Percentiles rank a stretch among this genome's conserved stretches.
Conservation (phyloP, 1,140 invertebrate species). For the Leptinotarsa undecemlineata region DNA sequence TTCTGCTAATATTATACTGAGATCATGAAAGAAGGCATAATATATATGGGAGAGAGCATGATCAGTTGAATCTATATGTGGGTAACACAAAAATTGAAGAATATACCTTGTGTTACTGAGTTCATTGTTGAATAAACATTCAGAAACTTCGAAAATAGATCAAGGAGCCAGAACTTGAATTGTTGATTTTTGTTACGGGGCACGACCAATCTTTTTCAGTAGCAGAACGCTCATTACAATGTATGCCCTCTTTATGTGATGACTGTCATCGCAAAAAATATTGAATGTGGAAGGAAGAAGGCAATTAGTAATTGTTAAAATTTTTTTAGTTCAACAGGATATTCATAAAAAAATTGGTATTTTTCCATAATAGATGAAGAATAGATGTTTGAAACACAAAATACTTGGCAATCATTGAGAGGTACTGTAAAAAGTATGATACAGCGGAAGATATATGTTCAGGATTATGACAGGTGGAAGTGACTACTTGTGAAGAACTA, state of each 20-base stretch:
- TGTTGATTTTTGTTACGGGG: conserved; percentile 17
- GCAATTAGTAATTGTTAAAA: conserved; percentile 5
- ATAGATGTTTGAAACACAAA: conserved; percentile 22
- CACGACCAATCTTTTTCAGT: conserved; percentile 21
- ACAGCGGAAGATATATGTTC: not conserved
- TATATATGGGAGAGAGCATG: not conserved
- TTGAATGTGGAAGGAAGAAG: conserved; percentile 22
- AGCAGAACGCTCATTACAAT: conserved; percentile 17
- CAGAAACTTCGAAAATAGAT: not conserved
- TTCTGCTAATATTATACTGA: not conserved
- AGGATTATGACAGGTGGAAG: not conserved
- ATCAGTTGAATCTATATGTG: not conserved
- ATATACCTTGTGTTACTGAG: not conserved
- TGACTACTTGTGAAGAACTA: conserved; percentile 15
- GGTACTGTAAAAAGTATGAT: not conserved
- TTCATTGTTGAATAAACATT: not conserved
- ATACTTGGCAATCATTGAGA: conserved; percentile 19
- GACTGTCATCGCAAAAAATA: conserved; percentile 13
- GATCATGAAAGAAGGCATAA: not conserved
- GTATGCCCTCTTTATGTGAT: not conserved
- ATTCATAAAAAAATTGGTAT: not conserved
- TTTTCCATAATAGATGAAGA: conserved; percentile 26
- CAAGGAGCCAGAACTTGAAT: conserved; percentile 23
- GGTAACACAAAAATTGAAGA: not conserved
- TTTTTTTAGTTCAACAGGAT: not conserved